Conservation (phyloP, 2,113 vertebrate species). For the human region GRCh38 chr1:9797501-9798000, state of each 20-base stretch:
- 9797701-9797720: not conserved
- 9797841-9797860: not conserved
- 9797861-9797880: not conserved
- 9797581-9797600: too few species aligned
- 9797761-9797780: not conserved
- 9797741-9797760: rapidly evolving
- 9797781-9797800: not conserved
- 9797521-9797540: too few species aligned
- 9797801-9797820: not conserved
- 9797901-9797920: not conserved
- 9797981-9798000: not conserved
- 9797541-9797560: too few species aligned
- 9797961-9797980: not conserved
- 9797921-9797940: not conserved
- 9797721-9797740: not conserved
- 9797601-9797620: too few species aligned
- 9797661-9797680: not conserved
- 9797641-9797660: not conserved
- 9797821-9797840: not conserved
- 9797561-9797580: too few species aligned
- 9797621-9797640: too few species aligned
- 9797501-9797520: too few species aligned
- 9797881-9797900: not conserved
- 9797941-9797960: not conserved
- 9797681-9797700: not conserved